Conservation (phyloP, 2,797 vertebrate species). For the Silurus aristotelis region DNA sequence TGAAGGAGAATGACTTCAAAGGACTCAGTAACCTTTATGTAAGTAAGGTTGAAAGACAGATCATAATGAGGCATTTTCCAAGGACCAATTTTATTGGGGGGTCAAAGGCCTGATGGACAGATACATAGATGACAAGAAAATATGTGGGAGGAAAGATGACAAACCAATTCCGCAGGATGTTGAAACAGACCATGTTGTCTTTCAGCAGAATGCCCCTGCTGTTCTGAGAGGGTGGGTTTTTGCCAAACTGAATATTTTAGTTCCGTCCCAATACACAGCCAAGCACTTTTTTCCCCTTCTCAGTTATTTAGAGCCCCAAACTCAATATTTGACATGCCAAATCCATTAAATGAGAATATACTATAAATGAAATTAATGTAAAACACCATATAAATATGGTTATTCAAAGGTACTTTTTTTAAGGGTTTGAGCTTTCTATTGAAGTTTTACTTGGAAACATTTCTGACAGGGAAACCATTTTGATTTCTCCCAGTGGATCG, state of each 20-base stretch:
- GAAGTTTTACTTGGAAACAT: neutral
- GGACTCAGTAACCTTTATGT: constrained; percentile 87
- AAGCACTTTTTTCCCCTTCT: constrained; percentile 56
- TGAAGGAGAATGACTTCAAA: constrained; percentile 88
- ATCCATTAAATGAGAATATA: constrained; percentile 58
- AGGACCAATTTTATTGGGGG: neutral
- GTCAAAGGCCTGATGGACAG: neutral
- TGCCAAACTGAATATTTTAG: constrained; percentile 67
- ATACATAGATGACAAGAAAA: constrained; percentile 13
- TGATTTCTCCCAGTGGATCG: neutral
- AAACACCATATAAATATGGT: neutral
- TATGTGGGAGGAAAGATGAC: constrained; percentile 26
- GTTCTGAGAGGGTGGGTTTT: constrained; percentile 52
- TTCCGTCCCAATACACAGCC: constrained; percentile 56
- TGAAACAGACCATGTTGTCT: constrained; percentile 39
- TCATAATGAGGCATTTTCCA: neutral
- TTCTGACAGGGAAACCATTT: neutral
- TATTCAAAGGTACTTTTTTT: neutral
- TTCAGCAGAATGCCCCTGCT: constrained; percentile 65
- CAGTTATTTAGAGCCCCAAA: constrained; percentile 60
- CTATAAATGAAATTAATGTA: constrained; percentile 39
- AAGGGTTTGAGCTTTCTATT: neutral
- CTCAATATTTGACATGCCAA: constrained; percentile 71
- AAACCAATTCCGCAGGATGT: constrained; percentile 47
- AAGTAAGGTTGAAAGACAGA: constrained; percentile 58